These are phyloP conservation scores for Nothocercus julius DNA, from an alignment of 2,113 vertebrate species.

Conservation along the genomic window DNA sequence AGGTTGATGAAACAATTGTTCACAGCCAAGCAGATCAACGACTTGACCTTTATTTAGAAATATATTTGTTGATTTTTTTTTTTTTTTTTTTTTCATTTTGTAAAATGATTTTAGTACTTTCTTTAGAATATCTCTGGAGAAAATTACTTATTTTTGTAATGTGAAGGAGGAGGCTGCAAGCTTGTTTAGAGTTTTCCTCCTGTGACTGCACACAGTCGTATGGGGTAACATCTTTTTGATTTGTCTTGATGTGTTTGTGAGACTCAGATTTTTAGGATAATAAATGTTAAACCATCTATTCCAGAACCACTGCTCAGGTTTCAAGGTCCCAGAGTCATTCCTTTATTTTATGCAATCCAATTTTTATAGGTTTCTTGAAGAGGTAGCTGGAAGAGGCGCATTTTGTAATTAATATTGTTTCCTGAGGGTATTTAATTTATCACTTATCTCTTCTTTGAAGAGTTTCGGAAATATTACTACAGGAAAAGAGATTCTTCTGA, in stretches of 20 bases:
- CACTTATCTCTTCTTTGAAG: neutral
- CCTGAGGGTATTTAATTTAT: neutral
- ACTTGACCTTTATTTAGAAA: constrained; percentile 27
- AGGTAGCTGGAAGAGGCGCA: neutral
- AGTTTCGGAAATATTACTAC: neutral
- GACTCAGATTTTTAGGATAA: neutral
- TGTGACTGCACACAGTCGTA: neutral
- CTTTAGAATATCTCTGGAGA: constrained; percentile 40
- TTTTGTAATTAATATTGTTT: neutral
- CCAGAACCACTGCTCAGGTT: neutral
- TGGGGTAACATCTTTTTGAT: neutral
- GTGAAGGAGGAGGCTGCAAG: neutral
- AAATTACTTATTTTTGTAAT: constrained; percentile 23
- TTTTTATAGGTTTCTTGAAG: neutral
- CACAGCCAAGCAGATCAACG: neutral
- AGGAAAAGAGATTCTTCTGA: neutral
- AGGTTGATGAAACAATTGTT: neutral
- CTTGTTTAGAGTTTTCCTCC: neutral
- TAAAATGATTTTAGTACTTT: constrained; percentile 5
- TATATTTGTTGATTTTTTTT: constrained; percentile 14
- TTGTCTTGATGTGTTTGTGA: neutral
- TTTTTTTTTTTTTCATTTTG: neutral
- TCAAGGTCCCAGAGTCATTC: neutral
- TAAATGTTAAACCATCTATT: neutral
- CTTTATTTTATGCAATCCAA: neutral